Conservation (phyloP, 2,113 vertebrate species). For the Clarias gariepinus region DNA sequence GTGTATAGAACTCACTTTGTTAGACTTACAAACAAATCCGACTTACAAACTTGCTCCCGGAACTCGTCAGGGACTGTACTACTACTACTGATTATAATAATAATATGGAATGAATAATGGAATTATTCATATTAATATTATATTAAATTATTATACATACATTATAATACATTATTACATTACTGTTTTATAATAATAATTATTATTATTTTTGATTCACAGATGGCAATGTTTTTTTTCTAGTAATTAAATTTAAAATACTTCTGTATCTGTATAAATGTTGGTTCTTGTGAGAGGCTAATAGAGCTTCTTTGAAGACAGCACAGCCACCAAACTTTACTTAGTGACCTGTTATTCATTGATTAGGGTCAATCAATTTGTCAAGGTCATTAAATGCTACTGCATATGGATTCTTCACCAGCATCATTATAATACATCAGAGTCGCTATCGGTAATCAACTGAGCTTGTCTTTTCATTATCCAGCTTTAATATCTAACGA, state of each 20-base stretch:
- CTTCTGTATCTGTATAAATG: background rate
- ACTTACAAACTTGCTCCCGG: no score
- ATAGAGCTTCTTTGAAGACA: background rate
- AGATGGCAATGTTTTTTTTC: background rate
- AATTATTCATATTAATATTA: no score
- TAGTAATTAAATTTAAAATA: background rate
- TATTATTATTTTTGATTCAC: no score
- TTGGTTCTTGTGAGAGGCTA: background rate
- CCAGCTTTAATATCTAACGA: background rate
- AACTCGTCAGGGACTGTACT: no score
- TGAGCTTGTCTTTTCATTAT: background rate
- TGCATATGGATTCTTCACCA: background rate
- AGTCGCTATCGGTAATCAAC: background rate
- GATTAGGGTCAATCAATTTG: conserved; percentile 20
- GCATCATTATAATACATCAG: background rate
- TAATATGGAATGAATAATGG: no score
- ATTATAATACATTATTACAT: no score
- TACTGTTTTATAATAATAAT: background rate
- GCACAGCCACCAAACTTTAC: conserved; percentile 20
- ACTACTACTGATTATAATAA: no score
- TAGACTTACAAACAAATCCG: no score
- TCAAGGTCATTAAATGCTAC: background rate
- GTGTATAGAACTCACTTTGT: no score
- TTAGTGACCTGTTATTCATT: conserved; percentile 5
- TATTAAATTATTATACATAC: no score